A percentile compares a stretch with the other conserved stretches of the same genome.
These are phyloP conservation scores for Melozone crissalis DNA, from an alignment of 2,113 vertebrate genomes.

Conservation along the genomic window DNA sequence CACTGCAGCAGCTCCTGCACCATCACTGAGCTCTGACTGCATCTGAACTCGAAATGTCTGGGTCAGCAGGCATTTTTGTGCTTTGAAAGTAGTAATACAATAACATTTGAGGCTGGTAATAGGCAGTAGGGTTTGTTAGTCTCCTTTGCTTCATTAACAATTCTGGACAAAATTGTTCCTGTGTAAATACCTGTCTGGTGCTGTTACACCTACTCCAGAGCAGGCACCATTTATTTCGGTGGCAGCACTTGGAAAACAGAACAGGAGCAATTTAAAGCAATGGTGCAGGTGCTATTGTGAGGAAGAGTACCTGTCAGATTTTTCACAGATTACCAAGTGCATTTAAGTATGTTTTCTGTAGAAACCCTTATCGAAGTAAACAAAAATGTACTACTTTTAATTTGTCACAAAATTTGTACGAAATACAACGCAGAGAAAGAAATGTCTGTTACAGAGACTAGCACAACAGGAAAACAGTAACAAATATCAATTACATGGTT, in stretches of 20 bases:
- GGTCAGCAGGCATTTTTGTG: neutral
- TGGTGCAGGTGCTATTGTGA: neutral
- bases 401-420: neutral
- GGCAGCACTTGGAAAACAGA: neutral
- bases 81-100: neutral
- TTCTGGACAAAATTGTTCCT: neutral
- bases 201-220: accelerated
- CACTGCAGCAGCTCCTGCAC: accelerated
- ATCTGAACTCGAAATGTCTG: neutral
- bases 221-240: neutral
- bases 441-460: neutral
- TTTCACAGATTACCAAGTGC: neutral
- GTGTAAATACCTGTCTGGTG: neutral
- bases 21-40: neutral
- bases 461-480: neutral
- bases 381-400: neutral
- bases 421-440: neutral
- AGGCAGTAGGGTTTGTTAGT: neutral
- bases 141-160: neutral
- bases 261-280: neutral
- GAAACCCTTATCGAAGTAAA: neutral
- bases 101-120: neutral
- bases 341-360: neutral
- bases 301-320: neutral
- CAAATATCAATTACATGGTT: neutral